Base-by-base conservation (phyloP, 2,797 vertebrate species). In the Rallus crepitans region DNA sequence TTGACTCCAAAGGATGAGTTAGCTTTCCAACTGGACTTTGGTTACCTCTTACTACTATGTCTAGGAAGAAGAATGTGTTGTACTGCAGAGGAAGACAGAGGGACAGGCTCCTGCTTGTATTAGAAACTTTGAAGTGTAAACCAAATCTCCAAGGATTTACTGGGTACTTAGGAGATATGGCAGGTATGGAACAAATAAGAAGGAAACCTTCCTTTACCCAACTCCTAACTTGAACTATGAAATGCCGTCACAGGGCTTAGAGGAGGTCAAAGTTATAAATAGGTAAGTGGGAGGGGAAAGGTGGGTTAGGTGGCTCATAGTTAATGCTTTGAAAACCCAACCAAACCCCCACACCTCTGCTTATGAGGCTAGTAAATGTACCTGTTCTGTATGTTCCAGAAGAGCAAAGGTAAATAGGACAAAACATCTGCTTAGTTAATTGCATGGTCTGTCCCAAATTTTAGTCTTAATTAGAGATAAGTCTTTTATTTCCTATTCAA, bases 231-330 rank as follows among this genome's bases (percentile, higher is more conserved):
- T 89, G 42, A 95, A 63, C 37, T 66, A 77, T 89, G 89, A 75
- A 64, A 48, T 40, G 40, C 77, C 73, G 76, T 92, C 87, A 66
- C 78, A 87, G 78, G 91, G 89, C 79, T 85, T 47, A 31, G 53
- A 75, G 56, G 73, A 92, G 71, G 39, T 93, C 94, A 83, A 68
- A 93, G 27, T 72, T 92, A 75, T 90, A 84, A 92, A 87, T 92
- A 90, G 14, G 35, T 35, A 39, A 81, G 69, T 30, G 20, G 20
- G 50, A 14, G 13, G 0, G 3, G 8, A 30, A 27, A 55, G 65
- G 42, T 75, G 28, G 52, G 48, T 89, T 85, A 90, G 60, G 87
- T 84, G 53, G 57, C 17, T 73, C 68, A 45, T 13, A 40, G 30
- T 77, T 84, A 84, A 60, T 80, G 42, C 81, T 90, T 27, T 71